These are phyloP conservation scores for Aleiodes sp. DNA, from an alignment of 1,140 invertebrate genomes.

Conservation along the genomic window DNA sequence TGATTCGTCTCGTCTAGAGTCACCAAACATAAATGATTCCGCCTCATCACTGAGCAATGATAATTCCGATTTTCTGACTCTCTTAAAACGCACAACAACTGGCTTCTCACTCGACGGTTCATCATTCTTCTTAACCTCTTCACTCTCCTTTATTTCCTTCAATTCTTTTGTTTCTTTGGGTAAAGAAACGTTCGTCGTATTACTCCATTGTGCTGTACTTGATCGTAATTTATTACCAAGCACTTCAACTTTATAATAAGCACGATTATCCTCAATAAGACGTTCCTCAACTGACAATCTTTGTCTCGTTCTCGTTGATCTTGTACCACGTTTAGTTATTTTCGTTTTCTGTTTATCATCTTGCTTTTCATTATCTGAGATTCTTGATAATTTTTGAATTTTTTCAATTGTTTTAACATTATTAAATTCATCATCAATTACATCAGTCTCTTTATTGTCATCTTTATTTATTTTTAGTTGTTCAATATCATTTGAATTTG, in stretches of 20 bases:
- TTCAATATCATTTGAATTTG: not conserved
- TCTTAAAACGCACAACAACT: constrained; percentile 77
- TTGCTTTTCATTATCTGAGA: constrained; percentile 24
- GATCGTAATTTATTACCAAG: constrained; percentile 75
- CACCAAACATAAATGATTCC: constrained; percentile 82
- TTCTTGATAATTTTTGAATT: not conserved
- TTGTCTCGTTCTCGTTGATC: constrained; percentile 57
- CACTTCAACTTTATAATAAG: constrained; percentile 79
- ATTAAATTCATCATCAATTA: constrained; percentile 22
- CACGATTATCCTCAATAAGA: constrained; percentile 70
- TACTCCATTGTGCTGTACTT: constrained; percentile 57
- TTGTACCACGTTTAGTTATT: constrained; percentile 47
- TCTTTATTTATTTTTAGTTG: not conserved
- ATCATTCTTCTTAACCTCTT: constrained; percentile 53
- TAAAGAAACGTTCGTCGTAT: constrained; percentile 32
- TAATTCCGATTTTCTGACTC: constrained; percentile 77
- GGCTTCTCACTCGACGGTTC: constrained; percentile 66
- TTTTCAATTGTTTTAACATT: not conserved
- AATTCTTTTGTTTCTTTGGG: constrained; percentile 19
- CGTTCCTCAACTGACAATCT: constrained; percentile 69
- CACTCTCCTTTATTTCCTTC: constrained; percentile 16
- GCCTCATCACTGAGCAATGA: constrained; percentile 81
- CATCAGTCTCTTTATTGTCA: constrained; percentile 20
- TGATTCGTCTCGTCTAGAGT: constrained; percentile 71
- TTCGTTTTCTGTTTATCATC: constrained; percentile 33